Base-by-base conservation (phyloP, 1,140 invertebrate genomes). In the Harpegnathos saltator region DNA sequence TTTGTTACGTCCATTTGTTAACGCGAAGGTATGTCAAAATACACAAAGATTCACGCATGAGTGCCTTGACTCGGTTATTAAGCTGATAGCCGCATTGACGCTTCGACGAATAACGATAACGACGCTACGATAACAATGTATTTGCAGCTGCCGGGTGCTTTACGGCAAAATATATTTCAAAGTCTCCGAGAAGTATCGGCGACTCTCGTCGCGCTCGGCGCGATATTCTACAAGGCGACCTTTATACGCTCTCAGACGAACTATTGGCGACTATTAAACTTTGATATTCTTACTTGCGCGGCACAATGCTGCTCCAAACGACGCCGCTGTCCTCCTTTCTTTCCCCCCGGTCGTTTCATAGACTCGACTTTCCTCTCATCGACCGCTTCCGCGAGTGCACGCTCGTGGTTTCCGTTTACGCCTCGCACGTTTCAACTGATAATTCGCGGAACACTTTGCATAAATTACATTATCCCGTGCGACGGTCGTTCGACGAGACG, bases 391-490 rank as follows among this genome's bases (percentile, higher is more conserved):
- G 14, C n/a, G 1, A 56, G 44, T 1, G n/a, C 26, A 3, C n/a
- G 44, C 26, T 26, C 50, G 38, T 24, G 33, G 33, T 56, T 78
- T 66, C 15, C 3, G 68, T 78, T 58, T 26, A 38, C 29, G 22
- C 38, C 22, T 68, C 48, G 29, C 19, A 58, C 14, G n/a, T 22
- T 26, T 44, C 19, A 69, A 38, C 5, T 78, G 63, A 69, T 78
- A 78, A 69, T 78, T 78, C 3, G 52, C 22, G 3, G 50, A 56
- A 56, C 62, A 80, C 22, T 69, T 69, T 59, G 33, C 65, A 80
- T 71, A 80, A 59, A 80, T 80, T 24, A 80, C 54, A 58, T 69
- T 80, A 69, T 59, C n/a, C 19, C 38, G 3, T 44, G 24, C 3
- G 22, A n/a, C n/a, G 12, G 56, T 44, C 12, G n/a, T 58, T 26